Evolutionary conservation across 2,888 invertebrate genomes (phyloP).

Genomic region (Andrena haemorrhoa): DNA sequence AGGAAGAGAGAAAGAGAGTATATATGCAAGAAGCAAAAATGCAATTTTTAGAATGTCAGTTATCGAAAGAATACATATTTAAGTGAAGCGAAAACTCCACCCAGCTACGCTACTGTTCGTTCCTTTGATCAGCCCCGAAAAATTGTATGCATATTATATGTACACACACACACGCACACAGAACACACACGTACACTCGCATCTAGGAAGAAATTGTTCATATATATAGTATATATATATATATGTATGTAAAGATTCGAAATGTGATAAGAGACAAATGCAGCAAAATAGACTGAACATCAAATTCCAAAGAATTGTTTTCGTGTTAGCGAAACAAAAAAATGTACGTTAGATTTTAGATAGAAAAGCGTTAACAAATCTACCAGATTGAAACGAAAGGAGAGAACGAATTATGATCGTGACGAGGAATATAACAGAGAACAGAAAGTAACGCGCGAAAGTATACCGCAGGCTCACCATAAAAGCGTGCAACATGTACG

Average conservation of each 20-base stretch:
- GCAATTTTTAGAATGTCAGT: conserved; percentile 43
- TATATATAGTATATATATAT: conserved; percentile 50
- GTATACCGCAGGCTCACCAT: conserved; percentile 80
- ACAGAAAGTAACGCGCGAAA: conserved; percentile 72
- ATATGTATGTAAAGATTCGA: conserved; percentile 48
- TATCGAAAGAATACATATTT: conserved; percentile 32
- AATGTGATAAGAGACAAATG: conserved; percentile 76
- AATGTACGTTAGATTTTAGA: conserved; percentile 70
- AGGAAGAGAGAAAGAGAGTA: conserved; percentile 6
- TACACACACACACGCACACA: conserved; percentile 72
- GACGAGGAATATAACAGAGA: conserved; percentile 59
- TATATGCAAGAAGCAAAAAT: conserved; percentile 61
- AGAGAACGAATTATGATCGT: conserved; percentile 25
- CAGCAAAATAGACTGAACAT: conserved; percentile 77
- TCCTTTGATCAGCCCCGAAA: conserved; percentile 61
- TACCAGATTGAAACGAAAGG: conserved; percentile 73
- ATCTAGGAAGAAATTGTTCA: conserved; percentile 74
- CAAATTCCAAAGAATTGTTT: conserved; percentile 71
- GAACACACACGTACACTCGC: conserved; percentile 75
- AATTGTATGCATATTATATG: conserved; percentile 72
- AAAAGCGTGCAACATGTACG: conserved; percentile 81
- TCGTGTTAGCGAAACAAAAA: conserved; percentile 77
- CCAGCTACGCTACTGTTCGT: conserved; percentile 62
- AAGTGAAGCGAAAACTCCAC: conserved; percentile 62
- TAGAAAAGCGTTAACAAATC: conserved; percentile 82